Percentiles rank a stretch among this genome's conserved stretches.
Evolutionary conservation across 2,888 invertebrate genomes (phyloP).

Genomic region (Papilio demoleus): DNA sequence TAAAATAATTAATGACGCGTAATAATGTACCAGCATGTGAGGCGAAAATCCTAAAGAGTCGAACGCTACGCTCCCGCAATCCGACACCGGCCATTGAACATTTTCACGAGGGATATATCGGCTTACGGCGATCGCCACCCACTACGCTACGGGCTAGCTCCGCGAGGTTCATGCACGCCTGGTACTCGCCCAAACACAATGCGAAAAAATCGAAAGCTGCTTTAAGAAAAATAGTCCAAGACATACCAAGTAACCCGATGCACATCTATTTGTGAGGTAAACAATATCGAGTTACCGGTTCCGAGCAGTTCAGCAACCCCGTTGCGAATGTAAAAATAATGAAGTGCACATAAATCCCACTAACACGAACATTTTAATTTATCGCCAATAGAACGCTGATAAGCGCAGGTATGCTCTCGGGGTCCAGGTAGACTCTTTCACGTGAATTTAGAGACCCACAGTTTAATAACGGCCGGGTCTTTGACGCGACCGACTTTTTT

Average conservation of each 20-base stretch:
- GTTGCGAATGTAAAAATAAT: conserved; percentile 69
- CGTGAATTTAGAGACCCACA: conserved; percentile 61
- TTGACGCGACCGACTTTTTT: conserved; percentile 59
- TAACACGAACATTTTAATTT: conserved; percentile 71
- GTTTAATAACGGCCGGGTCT: conserved; percentile 55
- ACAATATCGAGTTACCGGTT: conserved; percentile 51
- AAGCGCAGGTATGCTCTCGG: conserved; percentile 69
- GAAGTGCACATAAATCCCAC: conserved; percentile 57
- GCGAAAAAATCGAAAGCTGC: conserved; percentile 41
- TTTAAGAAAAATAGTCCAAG: conserved; percentile 39
- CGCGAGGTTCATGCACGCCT: conserved; percentile 54
- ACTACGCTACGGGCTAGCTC: conserved; percentile 60
- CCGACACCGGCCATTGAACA: conserved; percentile 79
- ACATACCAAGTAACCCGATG: conserved; percentile 45
- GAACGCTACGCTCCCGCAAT: conserved; percentile 68
- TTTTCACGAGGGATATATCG: conserved; percentile 81
- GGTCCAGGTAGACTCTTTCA: conserved; percentile 71
- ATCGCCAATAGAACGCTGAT: conserved; percentile 63
- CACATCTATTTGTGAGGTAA: conserved; percentile 48
- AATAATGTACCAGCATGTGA: conserved; percentile 81
- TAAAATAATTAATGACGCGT: conserved; percentile 81
- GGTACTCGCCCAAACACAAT: conserved; percentile 47
- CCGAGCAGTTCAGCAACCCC: conserved; percentile 53
- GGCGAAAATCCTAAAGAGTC: conserved; percentile 80
- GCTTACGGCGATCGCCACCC: conserved; percentile 77